These are phyloP conservation scores for Mus caroli DNA, from an alignment of 2,797 vertebrate species.

Conservation along the genomic window DNA sequence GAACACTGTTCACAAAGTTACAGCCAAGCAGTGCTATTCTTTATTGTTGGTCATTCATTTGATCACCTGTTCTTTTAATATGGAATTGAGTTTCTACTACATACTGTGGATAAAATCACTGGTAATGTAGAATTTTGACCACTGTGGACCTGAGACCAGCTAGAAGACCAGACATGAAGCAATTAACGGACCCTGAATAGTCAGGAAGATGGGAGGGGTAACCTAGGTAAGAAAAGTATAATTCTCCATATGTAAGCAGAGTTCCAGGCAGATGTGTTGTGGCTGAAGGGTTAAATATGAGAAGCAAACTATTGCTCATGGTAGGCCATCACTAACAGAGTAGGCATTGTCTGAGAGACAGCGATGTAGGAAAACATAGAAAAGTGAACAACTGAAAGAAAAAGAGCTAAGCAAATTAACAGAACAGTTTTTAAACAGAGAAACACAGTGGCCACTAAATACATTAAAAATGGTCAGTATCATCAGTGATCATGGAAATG, in stretches of 20 bases:
- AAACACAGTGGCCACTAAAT: neutral
- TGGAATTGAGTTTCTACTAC: neutral
- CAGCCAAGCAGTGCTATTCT: neutral
- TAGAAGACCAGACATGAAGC: neutral
- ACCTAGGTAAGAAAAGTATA: neutral
- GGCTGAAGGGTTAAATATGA: neutral
- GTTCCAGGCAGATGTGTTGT: neutral
- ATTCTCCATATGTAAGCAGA: neutral
- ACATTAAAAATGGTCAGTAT: neutral
- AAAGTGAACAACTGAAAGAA: neutral
- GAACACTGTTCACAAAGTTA: neutral
- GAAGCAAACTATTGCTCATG: no score
- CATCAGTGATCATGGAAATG: neutral
- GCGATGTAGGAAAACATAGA: neutral
- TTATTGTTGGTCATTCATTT: neutral
- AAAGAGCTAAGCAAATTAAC: neutral
- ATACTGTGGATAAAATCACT: neutral
- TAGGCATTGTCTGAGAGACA: neutral
- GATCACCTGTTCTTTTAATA: slow-evolving; percentile 7
- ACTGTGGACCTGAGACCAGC: neutral
- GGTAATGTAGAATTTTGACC: neutral
- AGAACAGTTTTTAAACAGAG: neutral
- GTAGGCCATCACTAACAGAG: neutral
- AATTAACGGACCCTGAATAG: neutral
- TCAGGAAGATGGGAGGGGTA: neutral